Base-by-base conservation (phyloP, 2,888 invertebrate genomes). In the Prosapia bicincta region DNA sequence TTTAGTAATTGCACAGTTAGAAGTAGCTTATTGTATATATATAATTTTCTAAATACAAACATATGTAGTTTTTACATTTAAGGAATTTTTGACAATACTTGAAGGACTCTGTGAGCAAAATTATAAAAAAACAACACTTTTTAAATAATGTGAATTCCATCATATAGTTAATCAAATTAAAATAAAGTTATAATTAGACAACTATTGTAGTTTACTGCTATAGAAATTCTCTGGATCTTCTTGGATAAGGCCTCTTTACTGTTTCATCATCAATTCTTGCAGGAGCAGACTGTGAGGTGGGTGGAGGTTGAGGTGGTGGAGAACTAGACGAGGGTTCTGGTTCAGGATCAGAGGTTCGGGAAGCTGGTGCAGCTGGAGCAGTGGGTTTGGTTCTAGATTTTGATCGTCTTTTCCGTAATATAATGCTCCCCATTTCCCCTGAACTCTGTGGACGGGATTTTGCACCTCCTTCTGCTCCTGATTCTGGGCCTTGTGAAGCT, bases 341-440 rank as follows among this genome's bases (percentile, higher is more conserved):
- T 32, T 79, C 80, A 84, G 82, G 84, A 83, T 79, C 78, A 20
- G 80, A 78, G 10, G 76, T 76, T 43, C 75, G 76, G 78, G 78
- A 75, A 43, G 76, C 80, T 84, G 86, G 78, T 85, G 89, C 80
- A 79, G 83, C 83, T 77, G 85, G 88, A 78, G 87, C 88, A 66
- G 84, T 86, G 43, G 86, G 85, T 79, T 87, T 86, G 77, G 85
- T 88, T 80, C 89, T 85, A 82, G 89, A 89, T 85, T 90, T 90
- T 82, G 89, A 89, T 79, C 89, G 86, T 79, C 90, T 86, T 83
- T 89, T 90, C 78, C 85, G 82, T n/a, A 86, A 81, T 38, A 86
- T 84, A 20, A 86, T 81, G 26, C 85, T 84, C 9, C 85, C 85
- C 32, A 81, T 76, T 66, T 80, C 81, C 69, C 74, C 79, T 24